Base-by-base conservation (phyloP, 2,888 invertebrate genomes). In the Penaeus monodon region DNA sequence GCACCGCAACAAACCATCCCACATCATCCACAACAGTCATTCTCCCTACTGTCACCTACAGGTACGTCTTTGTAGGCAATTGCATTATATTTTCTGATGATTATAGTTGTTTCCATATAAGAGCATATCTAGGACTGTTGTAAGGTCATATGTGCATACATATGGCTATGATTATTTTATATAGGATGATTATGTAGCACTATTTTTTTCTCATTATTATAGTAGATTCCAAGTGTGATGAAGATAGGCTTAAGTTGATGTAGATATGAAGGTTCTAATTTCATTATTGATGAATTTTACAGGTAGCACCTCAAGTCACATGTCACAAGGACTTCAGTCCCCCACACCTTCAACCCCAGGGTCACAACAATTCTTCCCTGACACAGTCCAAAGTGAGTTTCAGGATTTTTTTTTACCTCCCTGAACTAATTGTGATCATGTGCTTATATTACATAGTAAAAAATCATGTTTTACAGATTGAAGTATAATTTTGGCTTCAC, bases 221-320 rank as follows among this genome's bases (percentile, higher is more conserved):
- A 74, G 22, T 33, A 10, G 24, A 22, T 57, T 57, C 10, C 17
- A 2, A 17, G 14, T 57, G 14, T 57, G 17, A 57, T 57, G 17
- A 57, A 17, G 57, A 57, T 8, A 49, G 24, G 27, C 22, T 44
- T 10, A 27, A 44, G 20, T 24, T 44, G 49, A 20, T 24, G 27
- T n/a, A 66, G 38, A 49, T 49, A 49, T 12, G 12, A 64, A 57
- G 74, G 20, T 29, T 14, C 66, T 27, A 22, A 20, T 44, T 49
- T 33, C n/a, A 33, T 63, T 38, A 12, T 3, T 17, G 44, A 17
- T 14, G 8, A 20, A 22, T 38, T 8, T 80, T 81, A 8, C 84
- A 88, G 88, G 84, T 63, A 88, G 88, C 76, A 88, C 88, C 10
- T 88, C 88, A n/a, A 88, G 88, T 74, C 88, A 84, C 76, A 84